These are phyloP conservation scores for Protomyctophum bolini DNA, from an alignment of 2,113 vertebrate species.

Conservation along the genomic window DNA sequence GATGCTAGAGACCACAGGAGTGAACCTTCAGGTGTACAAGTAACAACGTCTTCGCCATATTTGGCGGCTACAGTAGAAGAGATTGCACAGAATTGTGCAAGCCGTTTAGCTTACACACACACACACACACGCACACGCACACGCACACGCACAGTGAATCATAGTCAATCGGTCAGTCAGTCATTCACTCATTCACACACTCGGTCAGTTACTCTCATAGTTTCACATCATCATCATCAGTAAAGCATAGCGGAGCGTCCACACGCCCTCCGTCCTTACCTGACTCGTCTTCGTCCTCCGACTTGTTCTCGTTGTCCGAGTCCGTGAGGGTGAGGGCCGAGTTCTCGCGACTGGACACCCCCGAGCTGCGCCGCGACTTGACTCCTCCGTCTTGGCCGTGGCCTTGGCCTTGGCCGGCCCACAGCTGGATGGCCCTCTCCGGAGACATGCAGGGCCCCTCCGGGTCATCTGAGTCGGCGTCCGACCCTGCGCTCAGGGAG, in stretches of 20 bases:
- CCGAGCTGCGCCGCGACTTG: constrained; percentile 90
- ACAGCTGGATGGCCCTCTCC: constrained; percentile 90
- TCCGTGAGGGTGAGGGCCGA: constrained; percentile 93
- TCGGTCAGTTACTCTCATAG: too few species aligned
- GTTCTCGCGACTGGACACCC: constrained; percentile 92
- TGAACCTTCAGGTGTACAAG: too few species aligned
- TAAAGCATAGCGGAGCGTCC: not conserved
- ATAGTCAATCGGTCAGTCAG: not conserved
- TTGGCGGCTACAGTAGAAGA: too few species aligned
- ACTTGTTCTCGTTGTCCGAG: constrained; percentile 94
- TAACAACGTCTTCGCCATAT: too few species aligned
- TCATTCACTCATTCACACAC: not conserved
- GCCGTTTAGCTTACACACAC: too few species aligned
- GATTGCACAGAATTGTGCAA: too few species aligned
- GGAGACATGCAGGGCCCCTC: constrained; percentile 91
- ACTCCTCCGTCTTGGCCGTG: constrained; percentile 60
- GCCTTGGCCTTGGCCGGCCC: constrained; percentile 77
- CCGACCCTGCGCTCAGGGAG: constrained; percentile 88
- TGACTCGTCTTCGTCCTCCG: constrained; percentile 90
- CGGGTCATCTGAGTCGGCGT: constrained; percentile 87
- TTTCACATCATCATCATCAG: not conserved
- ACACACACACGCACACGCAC: too few species aligned
- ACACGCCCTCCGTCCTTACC: constrained; percentile 77
- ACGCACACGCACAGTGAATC: too few species aligned
- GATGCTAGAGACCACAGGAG: too few species aligned